phyloP scores from a whole-genome alignment of 2,888 invertebrate genomes.

The Watsonalla binaria region DNA sequence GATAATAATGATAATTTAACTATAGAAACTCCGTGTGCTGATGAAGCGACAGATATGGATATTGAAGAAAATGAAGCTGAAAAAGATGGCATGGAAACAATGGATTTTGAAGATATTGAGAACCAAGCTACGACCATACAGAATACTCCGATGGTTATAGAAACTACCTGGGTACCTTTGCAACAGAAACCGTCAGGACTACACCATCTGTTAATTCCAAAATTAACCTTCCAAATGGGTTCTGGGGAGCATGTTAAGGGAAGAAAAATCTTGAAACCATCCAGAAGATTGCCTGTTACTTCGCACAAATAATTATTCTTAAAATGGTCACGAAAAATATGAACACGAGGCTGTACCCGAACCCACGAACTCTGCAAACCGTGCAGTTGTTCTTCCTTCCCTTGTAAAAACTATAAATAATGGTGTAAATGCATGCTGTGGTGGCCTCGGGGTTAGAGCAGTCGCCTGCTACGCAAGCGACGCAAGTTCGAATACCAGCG shows the following conservation, averaged over 20 bases:
- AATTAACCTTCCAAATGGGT: slow-evolving; percentile 33
- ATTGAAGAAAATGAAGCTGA: slow-evolving; percentile 2
- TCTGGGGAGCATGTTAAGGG: slow-evolving; percentile 7
- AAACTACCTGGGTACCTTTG: background rate
- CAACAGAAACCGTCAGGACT: background rate
- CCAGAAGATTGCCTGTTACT: slow-evolving; percentile 23
- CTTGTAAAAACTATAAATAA: too few relatives aligned
- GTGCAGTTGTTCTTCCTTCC: too few relatives aligned
- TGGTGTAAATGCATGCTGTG: too few relatives aligned
- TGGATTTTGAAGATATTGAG: slow-evolving; percentile 32
- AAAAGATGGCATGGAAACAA: slow-evolving; percentile 17
- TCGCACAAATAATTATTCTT: slow-evolving; percentile 26
- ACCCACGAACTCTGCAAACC: too few relatives aligned
- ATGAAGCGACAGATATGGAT: slow-evolving; percentile 7
- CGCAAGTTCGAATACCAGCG: too few relatives aligned
- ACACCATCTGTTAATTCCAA: slow-evolving; percentile 1
- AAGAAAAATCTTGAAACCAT: slow-evolving; percentile 15
- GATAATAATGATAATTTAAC: background rate
- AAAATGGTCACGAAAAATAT: too few relatives aligned
- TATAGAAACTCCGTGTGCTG: too few relatives aligned
- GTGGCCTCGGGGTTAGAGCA: too few relatives aligned
- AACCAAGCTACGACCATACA: background rate
- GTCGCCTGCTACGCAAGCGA: too few relatives aligned
- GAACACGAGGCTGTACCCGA: too few relatives aligned
- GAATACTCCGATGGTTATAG: background rate